Base-by-base conservation (phyloP, 2,888 invertebrate species). In the Mechanitis messenoides region DNA sequence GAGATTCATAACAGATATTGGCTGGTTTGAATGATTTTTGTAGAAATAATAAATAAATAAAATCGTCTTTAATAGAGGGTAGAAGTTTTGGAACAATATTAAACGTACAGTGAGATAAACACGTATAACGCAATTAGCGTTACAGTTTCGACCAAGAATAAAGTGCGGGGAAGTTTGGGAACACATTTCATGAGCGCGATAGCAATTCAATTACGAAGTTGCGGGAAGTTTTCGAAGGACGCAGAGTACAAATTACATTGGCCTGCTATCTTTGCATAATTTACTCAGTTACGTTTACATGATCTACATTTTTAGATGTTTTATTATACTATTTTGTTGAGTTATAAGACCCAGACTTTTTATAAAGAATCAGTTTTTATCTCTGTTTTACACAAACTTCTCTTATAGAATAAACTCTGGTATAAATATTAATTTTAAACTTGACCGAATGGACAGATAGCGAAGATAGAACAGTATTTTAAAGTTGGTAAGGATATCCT, bases 141-240 rank as follows among this genome's bases (percentile, higher is more conserved):
- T 53, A 60, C 57, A 55, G 59, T 56, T 58, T 58, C 20, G 57
- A 38, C 33, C 33, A 54, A 59, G 60, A 65, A 59, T 55, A 57
- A 60, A 60, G 60, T 60, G 56, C 59, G 53, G 55, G 59, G n/a
- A 61, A 66, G 42, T 63, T 58, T 20, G 50, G 38, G 57, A 61
- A 60, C 61, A 63, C 63, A 65, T 62, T 65, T 65, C 62, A 58
- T 58, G 60, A 66, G 55, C 53, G 33, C 55, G 60, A 62, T 55
- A 61, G 63, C 63, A 67, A 67, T 67, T 67, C 61, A 65, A 67
- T 67, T 67, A 67, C 61, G 28, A 54, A 64, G 55, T 63, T 53
- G 55, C 20, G 28, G n/a, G 58, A 61, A 66, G 59, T 63, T 66
- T 61, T 28, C 55, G 55, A 58, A 58, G 65, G 61, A 58, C 59